Evolutionary conservation across 2,113 vertebrate genomes (phyloP).

Genomic region (Mohoua ochrocephala): DNA sequence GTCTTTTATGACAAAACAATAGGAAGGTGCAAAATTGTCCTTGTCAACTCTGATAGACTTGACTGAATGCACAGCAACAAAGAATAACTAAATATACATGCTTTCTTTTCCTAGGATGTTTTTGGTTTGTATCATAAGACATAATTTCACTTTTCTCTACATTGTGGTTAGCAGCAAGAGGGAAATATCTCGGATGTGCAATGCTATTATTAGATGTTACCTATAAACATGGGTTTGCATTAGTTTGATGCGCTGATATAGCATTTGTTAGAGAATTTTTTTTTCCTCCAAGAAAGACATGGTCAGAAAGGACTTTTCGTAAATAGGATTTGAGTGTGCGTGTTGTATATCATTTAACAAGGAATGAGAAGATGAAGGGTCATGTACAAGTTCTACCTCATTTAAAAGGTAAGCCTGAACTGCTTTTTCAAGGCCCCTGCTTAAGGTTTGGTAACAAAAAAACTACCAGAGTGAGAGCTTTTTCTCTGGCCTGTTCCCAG

Average conservation of each 20-base stretch:
- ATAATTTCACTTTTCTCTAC: neutral
- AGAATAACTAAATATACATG: neutral
- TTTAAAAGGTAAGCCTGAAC: neutral
- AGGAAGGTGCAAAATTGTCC: neutral
- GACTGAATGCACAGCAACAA: neutral
- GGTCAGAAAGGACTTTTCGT: neutral
- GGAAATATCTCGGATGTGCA: neutral
- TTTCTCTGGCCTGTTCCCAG: neutral
- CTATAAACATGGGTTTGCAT: neutral
- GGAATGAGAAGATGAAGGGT: neutral
- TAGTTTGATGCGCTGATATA: neutral
- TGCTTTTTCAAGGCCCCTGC: neutral
- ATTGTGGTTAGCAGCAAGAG: neutral
- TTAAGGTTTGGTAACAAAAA: neutral
- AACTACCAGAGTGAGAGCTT: accelerated
- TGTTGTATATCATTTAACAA: neutral
- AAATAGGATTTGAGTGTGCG: neutral
- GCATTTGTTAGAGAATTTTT: neutral
- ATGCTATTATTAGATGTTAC: neutral
- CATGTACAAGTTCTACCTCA: neutral
- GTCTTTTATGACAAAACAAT: neutral
- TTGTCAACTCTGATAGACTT: neutral
- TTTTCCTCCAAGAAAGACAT: neutral
- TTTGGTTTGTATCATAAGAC: neutral
- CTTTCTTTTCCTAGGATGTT: neutral